Conservation (phyloP, 92 coral and sea anemone genomes). For the Scolanthus callimorphus region DNA sequence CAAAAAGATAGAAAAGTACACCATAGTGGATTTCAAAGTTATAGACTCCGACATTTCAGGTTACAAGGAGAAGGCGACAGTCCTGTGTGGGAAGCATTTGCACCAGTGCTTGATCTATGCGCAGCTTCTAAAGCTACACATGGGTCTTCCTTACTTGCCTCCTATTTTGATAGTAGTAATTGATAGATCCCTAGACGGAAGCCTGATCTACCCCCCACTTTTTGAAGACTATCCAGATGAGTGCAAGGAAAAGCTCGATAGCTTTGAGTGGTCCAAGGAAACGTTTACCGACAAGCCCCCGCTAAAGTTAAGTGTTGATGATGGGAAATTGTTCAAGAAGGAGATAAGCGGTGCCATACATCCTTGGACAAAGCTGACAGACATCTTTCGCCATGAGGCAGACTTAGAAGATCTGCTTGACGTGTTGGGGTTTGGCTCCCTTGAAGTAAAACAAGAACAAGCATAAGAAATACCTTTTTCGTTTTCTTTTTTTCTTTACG, state of each 20-base stretch:
- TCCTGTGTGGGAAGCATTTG: constrained; percentile 25
- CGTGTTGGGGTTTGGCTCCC: constrained; percentile 1
- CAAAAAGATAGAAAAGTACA: constrained; percentile 14
- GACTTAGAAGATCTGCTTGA: neutral
- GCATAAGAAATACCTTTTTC: too few species aligned
- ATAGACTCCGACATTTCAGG: constrained; percentile 9
- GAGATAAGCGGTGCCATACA: neutral
- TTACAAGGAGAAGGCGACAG: constrained; percentile 16
- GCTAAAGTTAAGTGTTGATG: too few species aligned
- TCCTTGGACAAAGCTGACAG: neutral
- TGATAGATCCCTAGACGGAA: constrained; percentile 9
- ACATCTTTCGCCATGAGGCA: neutral
- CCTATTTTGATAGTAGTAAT: constrained; percentile 39
- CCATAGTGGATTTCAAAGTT: constrained; percentile 52
- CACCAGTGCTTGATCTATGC: constrained; percentile 67
- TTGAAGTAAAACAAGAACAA: too few species aligned
- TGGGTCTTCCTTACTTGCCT: constrained; percentile 36
- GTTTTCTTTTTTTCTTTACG: too few species aligned
- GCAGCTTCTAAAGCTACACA: constrained; percentile 35
- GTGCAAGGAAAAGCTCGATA: constrained; percentile 20
- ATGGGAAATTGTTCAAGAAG: too few species aligned
- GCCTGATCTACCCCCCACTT: constrained; percentile 15
- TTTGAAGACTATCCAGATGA: constrained; percentile 31
- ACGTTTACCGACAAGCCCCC: too few species aligned
- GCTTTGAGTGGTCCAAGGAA: constrained; percentile 25